Percentiles rank a stretch among this genome's conserved stretches.
phyloP scores from a whole-genome alignment of 2,888 invertebrate genomes.

The Panzeria rudis region DNA sequence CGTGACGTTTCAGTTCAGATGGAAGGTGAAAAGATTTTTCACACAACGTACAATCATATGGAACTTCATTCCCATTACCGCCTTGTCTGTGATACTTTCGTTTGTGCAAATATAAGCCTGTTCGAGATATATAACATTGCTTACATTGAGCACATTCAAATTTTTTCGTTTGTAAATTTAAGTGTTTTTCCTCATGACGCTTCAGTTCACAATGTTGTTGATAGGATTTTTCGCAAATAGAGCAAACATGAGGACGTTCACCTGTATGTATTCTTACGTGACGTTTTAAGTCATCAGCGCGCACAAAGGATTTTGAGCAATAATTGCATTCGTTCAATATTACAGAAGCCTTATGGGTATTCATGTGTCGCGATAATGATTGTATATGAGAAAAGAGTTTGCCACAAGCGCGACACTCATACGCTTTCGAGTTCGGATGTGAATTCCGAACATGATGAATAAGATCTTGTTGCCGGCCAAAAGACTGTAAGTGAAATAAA shows the following conservation, averaged over 20 bases:
- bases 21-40: conserved; percentile 60
- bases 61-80: conserved; percentile 1
- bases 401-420: conserved; percentile 68
- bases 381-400: conserved; percentile 70
- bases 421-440: conserved; percentile 73
- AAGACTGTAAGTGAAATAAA: conserved; percentile 56
- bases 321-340: conserved; percentile 56
- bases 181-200: conserved; percentile 64
- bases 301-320: conserved; percentile 68
- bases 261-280: conserved; percentile 70
- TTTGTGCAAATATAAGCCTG: conserved; percentile 70
- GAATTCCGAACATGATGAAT: conserved; percentile 60
- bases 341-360: conserved; percentile 55
- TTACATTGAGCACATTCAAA: conserved; percentile 67
- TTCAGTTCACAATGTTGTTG: conserved; percentile 67
- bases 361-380: conserved; percentile 73
- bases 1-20: conserved; percentile 62
- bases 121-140: conserved; percentile 57
- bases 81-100: conserved; percentile 17
- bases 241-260: conserved; percentile 71
- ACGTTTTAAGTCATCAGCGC: conserved; percentile 68
- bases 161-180: conserved; percentile 6
- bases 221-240: conserved; percentile 63
- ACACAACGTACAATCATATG: conserved; percentile 56
- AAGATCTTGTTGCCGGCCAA: conserved; percentile 64